Base-by-base conservation (phyloP, 1,140 invertebrate genomes). In the Euwallacea similis region DNA sequence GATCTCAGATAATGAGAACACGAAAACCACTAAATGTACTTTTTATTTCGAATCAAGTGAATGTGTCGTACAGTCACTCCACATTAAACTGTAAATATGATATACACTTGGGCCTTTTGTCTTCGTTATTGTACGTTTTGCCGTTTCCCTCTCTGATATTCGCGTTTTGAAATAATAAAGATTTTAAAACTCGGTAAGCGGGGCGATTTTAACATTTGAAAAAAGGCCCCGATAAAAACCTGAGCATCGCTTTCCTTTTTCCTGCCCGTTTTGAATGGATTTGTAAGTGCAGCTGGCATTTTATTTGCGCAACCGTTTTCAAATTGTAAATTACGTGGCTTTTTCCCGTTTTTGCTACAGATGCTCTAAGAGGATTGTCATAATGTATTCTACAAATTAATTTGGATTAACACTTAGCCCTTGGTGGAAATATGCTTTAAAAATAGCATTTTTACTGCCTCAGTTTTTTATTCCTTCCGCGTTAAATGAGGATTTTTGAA, bases 201-300 rank as follows among this genome's bases (percentile, higher is more conserved):
- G 6, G 42, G 41, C 56, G 56, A 41, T 33, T 59, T 59, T 59
- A 33, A 42, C 56, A 33, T 59, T 59, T 11, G 15, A 59, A 42
- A 59, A 59, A 59, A 41, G 16, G 16, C 16, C 54, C 56, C 21
- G 13, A 33, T 21, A 21, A 59, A 59, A 59, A 59, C 56, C 42
- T 42, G 13, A 56, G 21, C 53, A 55, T 15, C 56, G 56, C 56
- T 8, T 59, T 21, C 33, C 56, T 59, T 59, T 59, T 59, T 59
- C 46, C 10, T 33, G 16, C 56, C 8, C 41, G 16, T 42, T 42
- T 41, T 59, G 15, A 59, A 59, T 59, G 56, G 56, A 59, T 59
- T 41, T 59, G 33, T 59, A 59, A 59, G 56, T 59, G 56, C 56
- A 59, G 56, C 56, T 59, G 56, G 56, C 56, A 59, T 59, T 59